Base-by-base conservation (phyloP, 2,797 vertebrate genomes). In the Trichosurus vulpecula region DNA sequence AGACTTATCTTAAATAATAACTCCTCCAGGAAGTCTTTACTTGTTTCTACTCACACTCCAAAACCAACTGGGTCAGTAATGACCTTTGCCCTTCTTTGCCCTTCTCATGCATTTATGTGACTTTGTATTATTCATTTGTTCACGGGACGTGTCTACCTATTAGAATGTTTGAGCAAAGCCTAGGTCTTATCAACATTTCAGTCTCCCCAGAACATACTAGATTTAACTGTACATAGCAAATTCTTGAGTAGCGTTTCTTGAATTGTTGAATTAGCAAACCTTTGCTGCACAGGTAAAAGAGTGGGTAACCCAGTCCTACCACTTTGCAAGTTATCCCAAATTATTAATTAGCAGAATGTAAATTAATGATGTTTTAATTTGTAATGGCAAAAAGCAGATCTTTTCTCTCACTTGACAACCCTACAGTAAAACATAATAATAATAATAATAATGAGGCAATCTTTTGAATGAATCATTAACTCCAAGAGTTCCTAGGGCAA, bases 291-390 rank as follows among this genome's bases (percentile, higher is more conserved):
- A 41, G n/a, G 66, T 41, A 47, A 47, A 47, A 47, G 22, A 81
- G 19, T 8, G 2, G 41, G 74, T 19, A 47, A 22, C 22, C n/a
- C 0, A 51, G 22, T 52, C 13, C 41, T 90, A 1, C 52, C 57
- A 47, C 35, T 52, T 95, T 6, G 10, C 35, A 31, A 0, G 30
- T 61, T 54, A 53, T 66, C 51, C 90, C 8, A 94, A 56, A 81
- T 0, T 55, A 13, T 96, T 94, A 87, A 54, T 35, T 90, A 53
- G 8, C 25, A 27, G 52, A 90, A 54, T 93, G 93, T 94, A 66
- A 92, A 96, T 95, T 93, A 94, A 61, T 94, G 13, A 74, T 29
- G 74, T 12, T 94, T 56, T 96, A 93, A 95, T 92, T 47, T 87
- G 47, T 41, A 52, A 54, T 94, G n/a, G 92, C 55, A 92, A 51